Base-by-base conservation (phyloP, 1,140 invertebrate genomes). In the Cydia amplana region DNA sequence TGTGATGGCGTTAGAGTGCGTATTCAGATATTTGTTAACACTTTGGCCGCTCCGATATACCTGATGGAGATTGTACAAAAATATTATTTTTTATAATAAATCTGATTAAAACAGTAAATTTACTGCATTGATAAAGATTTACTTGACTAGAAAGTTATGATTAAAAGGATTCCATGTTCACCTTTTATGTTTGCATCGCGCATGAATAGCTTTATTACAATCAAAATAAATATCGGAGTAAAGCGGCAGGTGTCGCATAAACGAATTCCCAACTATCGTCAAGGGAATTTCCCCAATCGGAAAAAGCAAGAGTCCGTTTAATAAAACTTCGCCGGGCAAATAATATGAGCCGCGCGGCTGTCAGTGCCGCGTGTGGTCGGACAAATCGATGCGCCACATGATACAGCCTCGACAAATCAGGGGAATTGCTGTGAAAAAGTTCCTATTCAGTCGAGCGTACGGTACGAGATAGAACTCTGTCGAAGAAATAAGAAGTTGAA, bases 271-370 rank as follows among this genome's bases (percentile, higher is more conserved):
- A 75, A 73, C 51, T 73, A 74, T 65, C 76, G 75, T 51, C 63
- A 51, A 70, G 77, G 82, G 82, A 85, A 83, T 85, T 85, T 83
- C 78, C 79, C 82, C 85, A 84, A 84, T 81, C 78, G 78, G 78
- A 82, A 84, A 83, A 79, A 83, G 80, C 77, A 78, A 74, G 79
- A 80, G 81, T 85, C 78, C 80, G 79, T 83, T 85, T 84, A 83
- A 87, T 86, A 83, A 81, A 83, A 82, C 79, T 70, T 43, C n/a
- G 32, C 36, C 28, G 32, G 65, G 43, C 65, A 70, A 70, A 70
- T 72, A 73, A 73, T 73, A 28, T 73, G 70, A 73, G 72, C 43
- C 20, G n/a, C n/a, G n/a, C n/a, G 72, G 72, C 6, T 75, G 75
- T 76, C 74, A 51, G 46, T 40, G 36, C 40, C 74, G 70, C 72